A percentile compares a stretch with the other conserved stretches of the same genome.
These are phyloP conservation scores for Argyrosomus japonicus DNA, from an alignment of 2,113 vertebrate species.

Conservation along the genomic window DNA sequence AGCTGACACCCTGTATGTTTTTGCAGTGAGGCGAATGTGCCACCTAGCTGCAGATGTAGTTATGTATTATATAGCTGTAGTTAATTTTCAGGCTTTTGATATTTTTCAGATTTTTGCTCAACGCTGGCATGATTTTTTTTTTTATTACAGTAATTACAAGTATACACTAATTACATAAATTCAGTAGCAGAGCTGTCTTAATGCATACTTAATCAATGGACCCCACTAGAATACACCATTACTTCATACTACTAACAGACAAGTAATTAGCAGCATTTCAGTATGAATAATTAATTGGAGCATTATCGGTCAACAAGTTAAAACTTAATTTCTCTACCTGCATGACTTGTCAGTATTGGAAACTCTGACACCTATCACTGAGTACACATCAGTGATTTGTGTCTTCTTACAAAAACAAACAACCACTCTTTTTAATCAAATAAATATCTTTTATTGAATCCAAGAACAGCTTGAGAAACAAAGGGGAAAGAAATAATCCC, in stretches of 20 bases:
- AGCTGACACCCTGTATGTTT: background rate
- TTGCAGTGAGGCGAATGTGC: background rate
- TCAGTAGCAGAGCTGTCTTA: background rate
- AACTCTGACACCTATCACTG: background rate
- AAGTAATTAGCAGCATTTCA: accelerated
- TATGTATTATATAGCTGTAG: background rate
- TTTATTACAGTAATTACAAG: background rate
- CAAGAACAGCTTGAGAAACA: slow-evolving; percentile 42
- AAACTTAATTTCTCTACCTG: background rate
- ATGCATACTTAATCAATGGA: background rate
- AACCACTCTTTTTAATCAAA: slow-evolving; percentile 13
- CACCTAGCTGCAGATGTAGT: no score
- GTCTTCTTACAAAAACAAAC: background rate
- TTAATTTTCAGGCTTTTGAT: background rate
- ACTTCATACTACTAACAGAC: background rate
- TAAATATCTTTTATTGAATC: slow-evolving; percentile 74
- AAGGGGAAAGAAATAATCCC: slow-evolving; percentile 78
- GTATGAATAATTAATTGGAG: background rate
- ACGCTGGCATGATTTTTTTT: background rate
- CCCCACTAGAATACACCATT: no score
- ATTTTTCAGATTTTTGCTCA: no score
- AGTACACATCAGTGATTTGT: background rate
- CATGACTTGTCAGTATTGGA: background rate
- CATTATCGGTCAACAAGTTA: background rate
- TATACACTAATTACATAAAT: background rate